These are phyloP conservation scores for Erebia ligea DNA, from an alignment of 2,888 invertebrate genomes.

Conservation along the genomic window DNA sequence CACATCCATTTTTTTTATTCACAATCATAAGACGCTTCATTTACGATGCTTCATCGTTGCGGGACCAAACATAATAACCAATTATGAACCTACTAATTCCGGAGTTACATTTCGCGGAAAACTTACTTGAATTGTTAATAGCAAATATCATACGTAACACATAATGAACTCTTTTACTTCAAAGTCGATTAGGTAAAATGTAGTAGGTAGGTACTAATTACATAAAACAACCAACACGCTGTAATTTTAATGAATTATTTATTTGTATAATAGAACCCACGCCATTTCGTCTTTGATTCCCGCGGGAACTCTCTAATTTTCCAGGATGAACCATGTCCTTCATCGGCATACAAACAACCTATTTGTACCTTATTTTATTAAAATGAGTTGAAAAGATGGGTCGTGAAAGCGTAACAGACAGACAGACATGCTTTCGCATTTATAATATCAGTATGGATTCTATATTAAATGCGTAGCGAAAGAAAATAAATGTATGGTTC, in stretches of 20 bases:
- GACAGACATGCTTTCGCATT: no score
- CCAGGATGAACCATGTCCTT: no score
- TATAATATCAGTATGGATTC: no score
- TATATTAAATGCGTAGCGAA: neutral
- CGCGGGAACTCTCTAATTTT: no score
- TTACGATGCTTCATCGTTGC: neutral
- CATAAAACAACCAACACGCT: neutral
- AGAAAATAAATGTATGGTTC: neutral
- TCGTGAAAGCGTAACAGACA: no score
- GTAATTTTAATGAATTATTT: neutral
- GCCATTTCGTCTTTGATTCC: no score
- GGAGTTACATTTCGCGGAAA: neutral
- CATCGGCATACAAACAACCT: no score
- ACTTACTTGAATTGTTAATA: neutral
- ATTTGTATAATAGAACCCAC: no score
- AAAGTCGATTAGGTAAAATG: slow-evolving; percentile 16
- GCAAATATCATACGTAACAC: slow-evolving; percentile 14
- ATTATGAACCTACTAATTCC: neutral
- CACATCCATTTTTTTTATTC: neutral
- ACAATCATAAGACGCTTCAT: neutral
- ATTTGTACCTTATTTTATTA: no score
- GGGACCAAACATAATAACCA: neutral
- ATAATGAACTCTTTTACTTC: slow-evolving; percentile 10
- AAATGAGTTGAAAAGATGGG: no score
- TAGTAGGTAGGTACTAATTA: neutral